Base-by-base conservation (phyloP, 35 echinoderm and acorn worm species). In the Ptychodera flava region DNA sequence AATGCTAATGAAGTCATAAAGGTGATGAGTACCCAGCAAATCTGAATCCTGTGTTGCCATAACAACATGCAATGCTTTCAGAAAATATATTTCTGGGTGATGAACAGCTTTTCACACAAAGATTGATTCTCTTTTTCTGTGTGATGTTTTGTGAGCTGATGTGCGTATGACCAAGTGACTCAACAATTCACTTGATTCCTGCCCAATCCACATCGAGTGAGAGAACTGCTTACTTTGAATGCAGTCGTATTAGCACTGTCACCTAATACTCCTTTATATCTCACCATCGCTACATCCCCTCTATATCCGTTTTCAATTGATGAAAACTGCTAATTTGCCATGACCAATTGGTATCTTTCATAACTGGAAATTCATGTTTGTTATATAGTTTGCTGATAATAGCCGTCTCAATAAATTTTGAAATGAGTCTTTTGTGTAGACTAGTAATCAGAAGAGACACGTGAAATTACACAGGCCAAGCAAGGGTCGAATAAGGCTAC, bases 1-100 rank as follows among this genome's bases (percentile, higher is more conserved):
- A 64, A 64, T 64, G 45, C 45, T 64, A 64, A 64, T 64, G 45
- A 64, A 64, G 45, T n/a, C n/a, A n/a, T n/a, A n/a, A n/a, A n/a
- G n/a, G n/a, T n/a, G n/a, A n/a, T n/a, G n/a, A n/a, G n/a, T n/a
- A n/a, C n/a, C n/a, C n/a, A n/a, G n/a, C n/a, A n/a, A n/a, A n/a
- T n/a, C n/a, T n/a, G n/a, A n/a, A n/a, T n/a, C n/a, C n/a, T n/a
- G n/a, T n/a, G n/a, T n/a, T n/a, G n/a, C n/a, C n/a, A n/a, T n/a
- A n/a, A n/a, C n/a, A n/a, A n/a, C n/a, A n/a, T n/a, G n/a, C n/a
- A n/a, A n/a, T n/a, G n/a, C n/a, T n/a, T n/a, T n/a, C n/a, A n/a
- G n/a, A n/a, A n/a, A n/a, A n/a, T n/a, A n/a, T n/a, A n/a, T n/a
- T n/a, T n/a, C n/a, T n/a, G n/a, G n/a, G n/a, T n/a, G n/a, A n/a